Base-by-base conservation (phyloP, 2,797 vertebrate species). In the Moxostoma hubbsi region DNA sequence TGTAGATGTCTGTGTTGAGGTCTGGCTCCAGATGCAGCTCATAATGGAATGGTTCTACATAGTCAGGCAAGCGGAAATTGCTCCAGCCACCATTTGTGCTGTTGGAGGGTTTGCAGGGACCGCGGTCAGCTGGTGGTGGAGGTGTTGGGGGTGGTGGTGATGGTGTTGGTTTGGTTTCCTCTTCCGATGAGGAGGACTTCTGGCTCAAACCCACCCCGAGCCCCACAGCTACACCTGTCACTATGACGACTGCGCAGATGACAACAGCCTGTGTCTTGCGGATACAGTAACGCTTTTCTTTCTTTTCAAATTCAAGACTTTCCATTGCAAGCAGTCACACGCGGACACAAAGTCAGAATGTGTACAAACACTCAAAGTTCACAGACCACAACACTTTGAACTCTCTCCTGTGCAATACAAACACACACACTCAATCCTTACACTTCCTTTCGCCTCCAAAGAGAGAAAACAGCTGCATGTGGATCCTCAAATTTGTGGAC, bases 221-320 rank as follows among this genome's bases (percentile, higher is more conserved):
- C 0, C 97, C 97, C 77, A 98, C 94, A 0, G 93, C 94, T 81
- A 98, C 62, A 12, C 94, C 95, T n/a, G 95, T 95, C 4, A 87
- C 72, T 12, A 87, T 91, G 77, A 98, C 89, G 0, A 86, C 84
- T 0, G 75, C 92, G 45, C 96, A 96, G 87, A 98, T 95, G 64
- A 96, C 82, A 53, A 88, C 90, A 9, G 90, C 95, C 46, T 98
- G 95, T 79, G 93, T 97, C 6, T 85, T 83, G 43, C 80, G 90
- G 50, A 98, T 94, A 87, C 95, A 95, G 89, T 96, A 95, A 36
- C 66, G 88, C 88, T 95, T 95, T 5, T 89, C 58, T 9, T 83
- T 75, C 85, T 70, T 88, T 10, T 96, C 95, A 15, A 90, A 77
- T 68, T 94, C 90, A 82, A 95, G 89, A 79, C 71, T 89, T 63